Evolutionary conservation across 35 echinoderm and acorn worm species (phyloP).

Genomic region (Lytechinus variegatus): DNA sequence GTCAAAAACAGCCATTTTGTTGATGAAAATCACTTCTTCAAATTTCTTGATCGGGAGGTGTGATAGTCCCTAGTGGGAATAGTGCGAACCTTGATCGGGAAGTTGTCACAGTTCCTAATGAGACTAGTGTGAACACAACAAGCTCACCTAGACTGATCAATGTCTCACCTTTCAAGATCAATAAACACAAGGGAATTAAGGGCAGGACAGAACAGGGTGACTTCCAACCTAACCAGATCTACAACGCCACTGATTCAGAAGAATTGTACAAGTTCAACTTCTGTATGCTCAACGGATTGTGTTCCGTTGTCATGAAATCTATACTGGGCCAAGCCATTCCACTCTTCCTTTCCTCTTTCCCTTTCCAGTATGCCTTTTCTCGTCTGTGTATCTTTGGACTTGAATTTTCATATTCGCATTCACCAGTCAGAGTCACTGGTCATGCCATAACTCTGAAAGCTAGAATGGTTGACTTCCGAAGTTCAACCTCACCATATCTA

Average conservation of each 20-base stretch:
- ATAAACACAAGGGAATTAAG: not conserved
- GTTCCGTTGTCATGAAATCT: not conserved
- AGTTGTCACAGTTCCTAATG: too few relatives aligned
- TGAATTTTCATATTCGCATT: too few relatives aligned
- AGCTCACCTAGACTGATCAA: not conserved
- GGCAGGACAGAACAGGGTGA: not conserved
- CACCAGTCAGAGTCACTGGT: too few relatives aligned
- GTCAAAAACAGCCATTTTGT: too few relatives aligned
- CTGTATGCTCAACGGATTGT: constrained; percentile 1
- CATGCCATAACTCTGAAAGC: too few relatives aligned
- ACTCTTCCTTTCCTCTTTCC: not conserved
- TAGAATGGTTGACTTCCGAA: not conserved
- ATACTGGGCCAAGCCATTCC: not conserved
- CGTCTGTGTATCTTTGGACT: too few relatives aligned
- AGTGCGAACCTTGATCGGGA: too few relatives aligned
- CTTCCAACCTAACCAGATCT: not conserved
- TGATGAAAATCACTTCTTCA: too few relatives aligned
- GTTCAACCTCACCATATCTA: not conserved
- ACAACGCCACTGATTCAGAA: not conserved
- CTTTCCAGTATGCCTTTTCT: not conserved
- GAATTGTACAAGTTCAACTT: not conserved
- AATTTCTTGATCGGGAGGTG: too few relatives aligned
- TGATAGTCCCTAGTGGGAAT: too few relatives aligned
- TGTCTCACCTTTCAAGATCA: constrained; percentile 1
- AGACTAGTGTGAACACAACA: not conserved